These are phyloP conservation scores for Synanthedon andrenaeformis DNA, from an alignment of 2,888 invertebrate species.

Conservation along the genomic window DNA sequence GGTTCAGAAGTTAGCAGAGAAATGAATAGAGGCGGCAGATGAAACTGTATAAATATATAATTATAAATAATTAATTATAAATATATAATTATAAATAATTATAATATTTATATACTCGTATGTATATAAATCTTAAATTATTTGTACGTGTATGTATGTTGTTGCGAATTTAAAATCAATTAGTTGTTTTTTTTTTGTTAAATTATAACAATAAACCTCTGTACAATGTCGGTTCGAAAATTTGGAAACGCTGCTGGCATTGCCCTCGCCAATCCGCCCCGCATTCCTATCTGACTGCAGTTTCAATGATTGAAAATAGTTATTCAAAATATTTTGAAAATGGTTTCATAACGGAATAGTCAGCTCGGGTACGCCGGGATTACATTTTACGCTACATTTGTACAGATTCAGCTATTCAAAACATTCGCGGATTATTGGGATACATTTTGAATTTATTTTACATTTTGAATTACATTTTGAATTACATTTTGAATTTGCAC, in stretches of 20 bases:
- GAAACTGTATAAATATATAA: no score
- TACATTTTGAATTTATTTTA: neutral
- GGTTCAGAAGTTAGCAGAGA: no score
- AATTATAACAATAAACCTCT: slow-evolving; percentile 2
- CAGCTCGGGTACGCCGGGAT: slow-evolving; percentile 31
- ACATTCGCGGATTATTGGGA: slow-evolving; percentile 44
- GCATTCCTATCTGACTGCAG: slow-evolving; percentile 56
- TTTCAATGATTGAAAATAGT: slow-evolving; percentile 69
- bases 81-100: no score
- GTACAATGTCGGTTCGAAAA: neutral
- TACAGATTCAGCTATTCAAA: slow-evolving; percentile 43
- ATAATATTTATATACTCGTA: no score
- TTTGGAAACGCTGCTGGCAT: slow-evolving; percentile 7
- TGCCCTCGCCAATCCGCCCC: slow-evolving; percentile 35
- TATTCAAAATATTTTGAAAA: slow-evolving; percentile 71
- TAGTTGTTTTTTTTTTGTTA: neutral
- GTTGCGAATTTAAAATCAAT: slow-evolving; percentile 2
- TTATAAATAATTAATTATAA: no score
- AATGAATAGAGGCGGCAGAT: no score
- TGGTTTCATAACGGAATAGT: slow-evolving; percentile 61
- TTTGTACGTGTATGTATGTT: no score
- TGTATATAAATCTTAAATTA: no score
- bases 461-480: neutral
- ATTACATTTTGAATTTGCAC: neutral
- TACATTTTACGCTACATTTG: slow-evolving; percentile 42